A percentile compares a stretch with the other conserved stretches of the same genome.
Conservation (phyloP, 37 sponge, comb jelly and placozoan genomes). For the Crambe crambe region DNA sequence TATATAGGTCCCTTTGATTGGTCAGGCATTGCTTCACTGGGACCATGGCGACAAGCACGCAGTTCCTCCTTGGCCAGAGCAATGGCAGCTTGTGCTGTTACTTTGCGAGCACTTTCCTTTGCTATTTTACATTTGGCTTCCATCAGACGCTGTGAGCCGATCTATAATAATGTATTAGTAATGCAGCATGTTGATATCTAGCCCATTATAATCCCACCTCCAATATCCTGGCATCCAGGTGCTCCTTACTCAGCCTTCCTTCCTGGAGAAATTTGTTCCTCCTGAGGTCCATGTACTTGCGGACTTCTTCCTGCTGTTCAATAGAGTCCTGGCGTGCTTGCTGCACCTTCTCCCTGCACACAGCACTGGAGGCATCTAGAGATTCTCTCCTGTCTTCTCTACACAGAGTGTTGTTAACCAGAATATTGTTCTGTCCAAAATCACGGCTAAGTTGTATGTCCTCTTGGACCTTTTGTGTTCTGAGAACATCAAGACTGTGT, state of each 20-base stretch:
- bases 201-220: conserved; percentile 19
- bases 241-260: not conserved
- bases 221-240: conserved; percentile 35
- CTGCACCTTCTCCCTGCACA: conserved; percentile 12
- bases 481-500: not conserved
- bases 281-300: conserved; percentile 37
- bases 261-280: conserved; percentile 21
- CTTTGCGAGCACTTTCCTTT: conserved; percentile 20
- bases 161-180: not conserved
- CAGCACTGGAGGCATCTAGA: not conserved
- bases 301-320: conserved; percentile 23
- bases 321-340: not conserved
- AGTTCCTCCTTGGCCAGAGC: conserved; percentile 12
- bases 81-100: conserved; percentile 25
- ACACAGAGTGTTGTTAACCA: conserved; percentile 15
- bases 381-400: conserved; percentile 24
- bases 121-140: conserved; percentile 46
- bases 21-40: not conserved
- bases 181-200: not conserved
- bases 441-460: conserved; percentile 47
- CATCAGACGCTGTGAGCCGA: conserved; percentile 22
- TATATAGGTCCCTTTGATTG: not conserved
- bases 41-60: not conserved
- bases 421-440: conserved; percentile 31
- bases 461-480: not conserved